Evolutionary conservation across 2,888 invertebrate genomes (phyloP).

Genomic region (Heteromurus nitidus): DNA sequence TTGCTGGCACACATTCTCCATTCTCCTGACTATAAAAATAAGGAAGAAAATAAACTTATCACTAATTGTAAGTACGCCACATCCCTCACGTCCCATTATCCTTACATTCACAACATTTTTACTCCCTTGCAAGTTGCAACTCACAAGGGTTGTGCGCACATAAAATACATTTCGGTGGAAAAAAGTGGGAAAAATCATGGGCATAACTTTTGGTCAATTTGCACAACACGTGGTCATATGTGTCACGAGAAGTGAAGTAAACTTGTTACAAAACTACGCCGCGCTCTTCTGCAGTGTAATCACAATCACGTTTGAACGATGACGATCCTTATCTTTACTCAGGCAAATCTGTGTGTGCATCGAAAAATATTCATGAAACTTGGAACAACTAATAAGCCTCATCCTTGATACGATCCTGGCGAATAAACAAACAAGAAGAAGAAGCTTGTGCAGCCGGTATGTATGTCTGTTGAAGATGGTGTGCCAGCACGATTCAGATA

Average conservation of each 20-base stretch:
- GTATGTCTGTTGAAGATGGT: too few species aligned
- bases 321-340: not conserved
- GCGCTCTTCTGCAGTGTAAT: not conserved
- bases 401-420: not conserved
- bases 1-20: conserved; percentile 17
- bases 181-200: conserved; percentile 22
- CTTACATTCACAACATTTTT: too few species aligned
- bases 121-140: too few species aligned
- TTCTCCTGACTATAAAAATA: not conserved
- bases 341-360: not conserved
- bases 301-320: not conserved
- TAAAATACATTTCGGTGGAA: not conserved
- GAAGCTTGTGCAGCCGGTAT: too few species aligned
- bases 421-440: too few species aligned
- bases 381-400: not conserved
- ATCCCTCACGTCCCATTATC: too few species aligned
- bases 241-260: conserved; percentile 47
- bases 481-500: too few species aligned
- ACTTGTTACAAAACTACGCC: conserved; percentile 13
- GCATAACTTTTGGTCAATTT: conserved; percentile 41
- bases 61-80: not conserved
- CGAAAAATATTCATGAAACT: not conserved
- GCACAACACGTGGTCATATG: conserved; percentile 55
- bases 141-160: not conserved
- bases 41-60: conserved; percentile 2